A percentile compares a stretch with the other conserved stretches of the same genome.
Conservation (phyloP, 2,888 invertebrate genomes). For the Drosophila hamatofila region DNA sequence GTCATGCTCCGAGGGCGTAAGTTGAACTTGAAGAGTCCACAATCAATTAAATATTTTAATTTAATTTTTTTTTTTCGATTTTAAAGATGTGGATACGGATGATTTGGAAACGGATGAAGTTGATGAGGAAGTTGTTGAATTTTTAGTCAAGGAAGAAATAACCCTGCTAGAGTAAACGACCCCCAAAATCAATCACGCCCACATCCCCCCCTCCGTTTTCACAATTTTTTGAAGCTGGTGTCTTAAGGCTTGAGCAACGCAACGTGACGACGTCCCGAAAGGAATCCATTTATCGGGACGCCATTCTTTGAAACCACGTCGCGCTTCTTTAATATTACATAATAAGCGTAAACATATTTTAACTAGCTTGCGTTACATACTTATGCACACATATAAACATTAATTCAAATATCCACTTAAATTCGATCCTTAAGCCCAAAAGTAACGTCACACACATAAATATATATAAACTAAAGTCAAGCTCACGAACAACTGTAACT, state of each 20-base stretch:
- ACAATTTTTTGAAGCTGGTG: constrained; percentile 56
- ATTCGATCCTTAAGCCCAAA: constrained; percentile 49
- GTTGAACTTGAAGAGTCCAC: constrained; percentile 82
- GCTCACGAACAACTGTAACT: constrained; percentile 44
- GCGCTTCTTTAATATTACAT: constrained; percentile 39
- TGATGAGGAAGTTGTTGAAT: constrained; percentile 98
- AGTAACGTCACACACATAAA: constrained; percentile 38
- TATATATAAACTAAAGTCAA: constrained; percentile 30
- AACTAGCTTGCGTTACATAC: constrained; percentile 58
- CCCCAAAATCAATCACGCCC: constrained; percentile 31
- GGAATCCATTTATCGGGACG: constrained; percentile 10
- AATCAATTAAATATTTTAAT: background rate
- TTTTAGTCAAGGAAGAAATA: constrained; percentile 98
- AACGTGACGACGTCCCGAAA: constrained; percentile 39
- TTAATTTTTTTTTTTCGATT: background rate
- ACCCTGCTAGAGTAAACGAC: constrained; percentile 90
- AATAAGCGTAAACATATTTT: constrained; percentile 40
- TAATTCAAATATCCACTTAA: constrained; percentile 27
- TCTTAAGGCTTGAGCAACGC: constrained; percentile 35
- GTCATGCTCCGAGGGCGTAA: constrained; percentile 94
- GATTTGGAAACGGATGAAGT: constrained; percentile 95
- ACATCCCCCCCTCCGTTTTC: constrained; percentile 15
- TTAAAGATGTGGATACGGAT: constrained; percentile 96
- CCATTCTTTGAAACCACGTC: constrained; percentile 26
- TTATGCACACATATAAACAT: constrained; percentile 36